Percentiles rank a stretch among this genome's conserved stretches.
Evolutionary conservation across 2,888 invertebrate genomes (phyloP).

Genomic region (Eupelmus urozonus): DNA sequence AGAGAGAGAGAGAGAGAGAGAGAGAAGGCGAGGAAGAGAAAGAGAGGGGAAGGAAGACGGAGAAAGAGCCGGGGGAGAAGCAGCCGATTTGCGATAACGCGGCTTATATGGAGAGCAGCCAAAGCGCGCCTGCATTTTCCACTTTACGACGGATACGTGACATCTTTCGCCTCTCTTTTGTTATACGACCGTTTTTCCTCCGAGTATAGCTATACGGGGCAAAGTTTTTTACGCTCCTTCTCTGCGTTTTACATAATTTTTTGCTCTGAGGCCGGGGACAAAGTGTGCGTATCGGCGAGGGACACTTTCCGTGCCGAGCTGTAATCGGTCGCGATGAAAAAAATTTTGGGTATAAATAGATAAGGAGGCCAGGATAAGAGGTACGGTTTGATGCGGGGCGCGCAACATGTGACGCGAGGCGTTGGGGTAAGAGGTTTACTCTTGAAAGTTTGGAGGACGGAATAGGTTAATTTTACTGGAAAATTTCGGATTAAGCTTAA

Average conservation of each 20-base stretch:
- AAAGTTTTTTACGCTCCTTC: background rate
- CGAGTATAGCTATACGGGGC: slow-evolving; percentile 23
- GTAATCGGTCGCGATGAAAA: too few relatives aligned
- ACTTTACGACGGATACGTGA: slow-evolving; percentile 55
- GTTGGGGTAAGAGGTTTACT: too few relatives aligned
- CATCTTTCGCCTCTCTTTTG: slow-evolving; percentile 49
- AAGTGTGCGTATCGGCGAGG: too few relatives aligned
- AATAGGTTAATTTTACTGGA: too few relatives aligned
- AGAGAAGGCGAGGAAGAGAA: slow-evolving; percentile 17
- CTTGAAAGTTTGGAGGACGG: too few relatives aligned
- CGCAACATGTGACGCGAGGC: too few relatives aligned
- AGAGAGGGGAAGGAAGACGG: slow-evolving; percentile 25
- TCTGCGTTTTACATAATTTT: slow-evolving; percentile 41
- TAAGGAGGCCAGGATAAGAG: too few relatives aligned
- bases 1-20: slow-evolving; percentile 21
- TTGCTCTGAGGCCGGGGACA: slow-evolving; percentile 2
- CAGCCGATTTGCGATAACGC: slow-evolving; percentile 51
- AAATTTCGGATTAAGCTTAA: too few relatives aligned
- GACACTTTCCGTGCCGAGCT: too few relatives aligned
- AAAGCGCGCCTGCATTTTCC: slow-evolving; percentile 35
- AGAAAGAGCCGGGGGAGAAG: slow-evolving; percentile 34
- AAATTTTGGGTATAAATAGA: too few relatives aligned
- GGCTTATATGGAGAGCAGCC: slow-evolving; percentile 10
- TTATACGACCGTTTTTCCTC: slow-evolving; percentile 45
- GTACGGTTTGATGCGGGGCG: too few relatives aligned